A percentile compares a stretch with the other conserved stretches of the same genome.
phyloP scores from a whole-genome alignment of 2,797 vertebrate species.

The Chiloscyllium punctatum region DNA sequence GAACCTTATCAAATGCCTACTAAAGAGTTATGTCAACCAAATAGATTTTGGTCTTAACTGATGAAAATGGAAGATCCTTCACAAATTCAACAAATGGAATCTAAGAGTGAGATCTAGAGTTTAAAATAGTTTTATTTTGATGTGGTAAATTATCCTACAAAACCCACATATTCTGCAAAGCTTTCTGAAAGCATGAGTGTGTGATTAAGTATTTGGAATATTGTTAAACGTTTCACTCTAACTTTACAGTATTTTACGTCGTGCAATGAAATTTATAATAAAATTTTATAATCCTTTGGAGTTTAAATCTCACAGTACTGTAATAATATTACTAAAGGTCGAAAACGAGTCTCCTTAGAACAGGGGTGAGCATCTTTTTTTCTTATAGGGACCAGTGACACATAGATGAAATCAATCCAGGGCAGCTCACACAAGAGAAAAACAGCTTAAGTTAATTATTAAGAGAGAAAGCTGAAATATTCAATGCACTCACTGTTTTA shows the following conservation, averaged over 20 bases:
- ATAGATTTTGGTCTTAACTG: neutral
- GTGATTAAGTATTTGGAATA: too few relatives aligned
- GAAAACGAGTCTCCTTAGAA: neutral
- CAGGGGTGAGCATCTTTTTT: too few relatives aligned
- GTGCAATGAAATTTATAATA: neutral
- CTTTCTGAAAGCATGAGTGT: neutral
- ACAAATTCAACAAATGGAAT: neutral
- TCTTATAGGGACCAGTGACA: too few relatives aligned
- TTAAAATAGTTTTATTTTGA: neutral
- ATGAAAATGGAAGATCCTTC: neutral
- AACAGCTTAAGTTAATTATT: too few relatives aligned
- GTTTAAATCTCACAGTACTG: neutral
- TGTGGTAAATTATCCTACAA: neutral
- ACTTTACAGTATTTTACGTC: neutral
- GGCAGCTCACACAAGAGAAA: too few relatives aligned
- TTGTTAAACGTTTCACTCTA: neutral
- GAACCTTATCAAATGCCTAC: too few relatives aligned
- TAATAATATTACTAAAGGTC: neutral
- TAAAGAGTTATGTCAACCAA: neutral
- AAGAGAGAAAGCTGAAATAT: too few relatives aligned
- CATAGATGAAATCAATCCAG: too few relatives aligned
- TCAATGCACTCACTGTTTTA: too few relatives aligned
- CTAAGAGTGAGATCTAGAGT: neutral
- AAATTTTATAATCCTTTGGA: neutral
- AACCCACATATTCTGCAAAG: too few relatives aligned